Evolutionary conservation across 2,888 invertebrate genomes (phyloP), one percentile per base, ranked within the genome.

Genomic region (Chrysolina americana): DNA sequence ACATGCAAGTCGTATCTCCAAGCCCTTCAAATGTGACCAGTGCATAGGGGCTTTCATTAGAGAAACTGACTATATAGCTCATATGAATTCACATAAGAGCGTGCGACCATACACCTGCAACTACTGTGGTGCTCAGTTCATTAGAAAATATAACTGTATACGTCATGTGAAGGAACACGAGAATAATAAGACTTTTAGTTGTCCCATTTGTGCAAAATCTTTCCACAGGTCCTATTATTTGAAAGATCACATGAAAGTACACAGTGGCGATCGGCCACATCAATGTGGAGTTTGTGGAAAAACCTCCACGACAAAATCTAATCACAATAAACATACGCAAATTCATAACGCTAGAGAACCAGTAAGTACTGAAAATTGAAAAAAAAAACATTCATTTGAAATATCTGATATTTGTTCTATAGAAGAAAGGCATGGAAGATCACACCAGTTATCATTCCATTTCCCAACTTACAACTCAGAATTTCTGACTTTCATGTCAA

Each of bases 301-400:
- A 89, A 94, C 95, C 10, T 95, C 95, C 65, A 94, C 95, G 81
- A 96, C 96, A 71, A 96, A 96, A 88, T 95, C 95, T 62, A 96
- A 96, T 89, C 96, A 96, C 85, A 96, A 96, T 84, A 96, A 96
- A 87, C 96, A 96, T 87, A 91, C 96, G 74, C 94, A 94, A 89
- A 96, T 96, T 82, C 96, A 96, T 87, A 96, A 96, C 89, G 95
- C 96, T 68, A 89, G 96, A 69, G 96, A 96, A 87, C 94, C 95
- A 48, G 93, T 96, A 79, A 95, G 94, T 80, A 95, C 95, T 10
- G 96, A 96, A 85, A 93, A 93, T 87, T 94, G 72, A 62, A 59
- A 47, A 17, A 21, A 28, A 41, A 8, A 17, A 28, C 41, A 11
- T 15, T 65, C 50, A 41, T 65, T 56, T 17, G 15, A 4, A 21